Percentiles rank a stretch among this genome's conserved stretches.
Evolutionary conservation across 2,113 vertebrate genomes (phyloP).

Genomic region (Sander vitreus): DNA sequence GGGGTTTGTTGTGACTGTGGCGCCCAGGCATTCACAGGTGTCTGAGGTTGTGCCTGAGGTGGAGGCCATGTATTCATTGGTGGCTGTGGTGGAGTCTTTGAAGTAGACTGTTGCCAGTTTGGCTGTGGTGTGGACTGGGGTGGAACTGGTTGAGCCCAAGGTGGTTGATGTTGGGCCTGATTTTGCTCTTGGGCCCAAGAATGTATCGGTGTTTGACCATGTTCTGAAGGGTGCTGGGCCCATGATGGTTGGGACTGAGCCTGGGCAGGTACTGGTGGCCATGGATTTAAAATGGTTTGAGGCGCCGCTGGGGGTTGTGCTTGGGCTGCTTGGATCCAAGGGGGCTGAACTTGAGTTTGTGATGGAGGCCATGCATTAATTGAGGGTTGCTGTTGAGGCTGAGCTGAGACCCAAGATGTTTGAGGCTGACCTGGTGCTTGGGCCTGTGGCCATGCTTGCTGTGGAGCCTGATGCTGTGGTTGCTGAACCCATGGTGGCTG

Average conservation of each 20-base stretch:
- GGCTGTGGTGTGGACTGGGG: constrained; percentile 70
- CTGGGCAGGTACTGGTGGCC: constrained; percentile 76
- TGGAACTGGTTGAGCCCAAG: constrained; percentile 75
- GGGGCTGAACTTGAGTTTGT: constrained; percentile 71
- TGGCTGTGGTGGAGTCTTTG: constrained; percentile 64
- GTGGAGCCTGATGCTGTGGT: constrained; percentile 60
- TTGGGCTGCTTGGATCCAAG: constrained; percentile 72
- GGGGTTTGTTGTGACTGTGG: constrained; percentile 73
- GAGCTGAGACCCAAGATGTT: constrained; percentile 71
- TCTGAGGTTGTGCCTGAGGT: constrained; percentile 68
- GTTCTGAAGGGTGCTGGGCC: constrained; percentile 70
- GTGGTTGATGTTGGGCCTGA: constrained; percentile 69
- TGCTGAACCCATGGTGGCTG: constrained; percentile 72
- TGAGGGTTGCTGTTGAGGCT: constrained; percentile 63
- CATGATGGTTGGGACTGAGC: constrained; percentile 72
- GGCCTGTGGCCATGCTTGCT: constrained; percentile 67
- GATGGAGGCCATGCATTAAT: constrained; percentile 65
- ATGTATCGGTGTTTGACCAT: constrained; percentile 59
- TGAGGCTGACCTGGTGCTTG: constrained; percentile 67
- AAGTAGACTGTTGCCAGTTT: constrained; percentile 75
- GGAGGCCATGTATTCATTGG: constrained; percentile 72
- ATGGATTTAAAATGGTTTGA: constrained; percentile 72
- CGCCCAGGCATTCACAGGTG: constrained; percentile 62
- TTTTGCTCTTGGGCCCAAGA: constrained; percentile 78
- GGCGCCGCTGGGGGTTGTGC: constrained; percentile 67